Evolutionary conservation across 1,140 invertebrate genomes (phyloP).

Genomic region (Eueides isabella): DNA sequence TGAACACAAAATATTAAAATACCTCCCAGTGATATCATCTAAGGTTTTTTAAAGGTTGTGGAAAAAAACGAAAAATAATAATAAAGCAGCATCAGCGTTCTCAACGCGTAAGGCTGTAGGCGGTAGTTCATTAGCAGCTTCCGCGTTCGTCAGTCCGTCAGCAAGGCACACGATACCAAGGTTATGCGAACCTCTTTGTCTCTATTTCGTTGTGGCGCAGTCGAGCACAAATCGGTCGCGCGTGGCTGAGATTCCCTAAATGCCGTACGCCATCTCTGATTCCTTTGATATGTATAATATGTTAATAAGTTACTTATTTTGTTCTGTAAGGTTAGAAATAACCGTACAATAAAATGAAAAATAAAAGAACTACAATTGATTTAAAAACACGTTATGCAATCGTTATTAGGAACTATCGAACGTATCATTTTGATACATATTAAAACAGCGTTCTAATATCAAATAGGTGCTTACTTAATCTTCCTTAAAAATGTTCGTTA

Average conservation of each 20-base stretch:
- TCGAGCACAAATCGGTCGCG: conserved; percentile 21
- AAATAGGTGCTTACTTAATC: no score
- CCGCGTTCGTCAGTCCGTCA: conserved; percentile 69
- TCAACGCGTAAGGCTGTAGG: conserved; percentile 64
- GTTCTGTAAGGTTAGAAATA: neutral
- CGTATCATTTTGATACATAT: neutral
- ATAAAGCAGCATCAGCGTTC: conserved; percentile 41
- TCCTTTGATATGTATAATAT: neutral
- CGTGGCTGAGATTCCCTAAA: conserved; percentile 24
- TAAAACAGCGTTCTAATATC: neutral
- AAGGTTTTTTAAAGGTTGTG: conserved; percentile 30
- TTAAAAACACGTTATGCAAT: neutral
- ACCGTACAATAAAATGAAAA: neutral
- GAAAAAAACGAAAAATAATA: conserved; percentile 30
- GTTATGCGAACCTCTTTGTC: conserved; percentile 74
- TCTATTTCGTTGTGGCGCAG: conserved; percentile 50
- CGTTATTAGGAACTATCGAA: neutral
- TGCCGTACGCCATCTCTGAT: conserved; percentile 1
- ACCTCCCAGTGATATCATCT: conserved; percentile 26
- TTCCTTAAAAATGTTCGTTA: no score
- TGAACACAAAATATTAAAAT: conserved; percentile 15
- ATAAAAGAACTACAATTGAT: no score
- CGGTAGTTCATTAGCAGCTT: conserved; percentile 66
- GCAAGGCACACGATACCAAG: conserved; percentile 63
- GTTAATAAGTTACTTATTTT: neutral